Evolutionary conservation across 2,888 invertebrate genomes (phyloP).

Genomic region (Himalopsyche anomala): DNA sequence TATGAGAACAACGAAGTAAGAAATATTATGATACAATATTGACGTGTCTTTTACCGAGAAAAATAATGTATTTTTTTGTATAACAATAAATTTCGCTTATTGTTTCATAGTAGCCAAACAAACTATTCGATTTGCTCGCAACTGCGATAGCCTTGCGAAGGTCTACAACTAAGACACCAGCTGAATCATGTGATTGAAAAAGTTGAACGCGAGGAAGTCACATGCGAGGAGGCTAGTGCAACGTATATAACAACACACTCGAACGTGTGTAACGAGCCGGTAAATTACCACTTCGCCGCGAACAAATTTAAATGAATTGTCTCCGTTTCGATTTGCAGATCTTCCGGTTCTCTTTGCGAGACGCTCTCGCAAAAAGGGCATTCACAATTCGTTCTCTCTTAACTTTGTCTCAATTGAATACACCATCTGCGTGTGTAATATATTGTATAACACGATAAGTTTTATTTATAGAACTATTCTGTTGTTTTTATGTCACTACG

Average conservation of each 20-base stretch:
- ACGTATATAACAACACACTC: not conserved
- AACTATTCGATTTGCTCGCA: not conserved
- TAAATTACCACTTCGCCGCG: not conserved
- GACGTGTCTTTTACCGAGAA: not conserved
- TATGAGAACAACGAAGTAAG: too few relatives aligned
- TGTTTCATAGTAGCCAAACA: not conserved
- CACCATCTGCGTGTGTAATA: too few relatives aligned
- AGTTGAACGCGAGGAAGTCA: constrained; percentile 3
- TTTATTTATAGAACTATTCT: too few relatives aligned
- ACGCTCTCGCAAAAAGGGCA: not conserved
- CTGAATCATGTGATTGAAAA: constrained; percentile 12
- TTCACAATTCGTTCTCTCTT: not conserved
- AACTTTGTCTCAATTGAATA: not conserved
- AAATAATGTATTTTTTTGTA: not conserved
- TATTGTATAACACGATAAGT: too few relatives aligned
- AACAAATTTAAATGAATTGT: constrained; percentile 4
- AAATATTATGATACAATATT: too few relatives aligned
- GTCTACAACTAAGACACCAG: not conserved
- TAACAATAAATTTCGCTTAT: not conserved
- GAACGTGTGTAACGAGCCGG: not conserved
- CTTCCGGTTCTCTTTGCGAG: not conserved
- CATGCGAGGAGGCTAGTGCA: not conserved
- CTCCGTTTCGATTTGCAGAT: not conserved
- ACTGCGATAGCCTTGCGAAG: not conserved
- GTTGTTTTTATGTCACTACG: too few relatives aligned